Percentiles rank a stretch among this genome's conserved stretches.
Conservation (phyloP, 2,888 invertebrate species). For the Bellardia pandia region DNA sequence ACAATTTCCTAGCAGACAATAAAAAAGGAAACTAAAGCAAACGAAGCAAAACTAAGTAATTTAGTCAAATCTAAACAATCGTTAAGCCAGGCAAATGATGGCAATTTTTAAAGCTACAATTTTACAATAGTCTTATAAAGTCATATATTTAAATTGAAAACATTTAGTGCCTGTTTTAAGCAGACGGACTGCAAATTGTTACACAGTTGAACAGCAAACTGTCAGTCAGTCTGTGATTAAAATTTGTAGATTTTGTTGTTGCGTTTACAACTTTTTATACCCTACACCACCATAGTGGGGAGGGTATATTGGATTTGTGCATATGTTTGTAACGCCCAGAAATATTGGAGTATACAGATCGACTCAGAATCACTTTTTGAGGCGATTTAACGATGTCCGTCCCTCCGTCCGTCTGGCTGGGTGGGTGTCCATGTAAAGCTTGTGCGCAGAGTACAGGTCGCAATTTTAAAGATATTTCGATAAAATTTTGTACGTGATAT, state of each 20-base stretch:
- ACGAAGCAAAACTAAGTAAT: neutral
- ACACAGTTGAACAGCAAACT: neutral
- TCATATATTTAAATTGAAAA: constrained; percentile 17
- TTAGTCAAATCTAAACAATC: neutral
- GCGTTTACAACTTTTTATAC: neutral
- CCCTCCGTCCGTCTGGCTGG: too few relatives aligned
- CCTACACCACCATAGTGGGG: too few relatives aligned
- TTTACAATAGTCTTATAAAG: neutral
- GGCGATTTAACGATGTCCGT: too few relatives aligned
- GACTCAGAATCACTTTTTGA: too few relatives aligned
- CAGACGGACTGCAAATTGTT: neutral
- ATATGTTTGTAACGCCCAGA: too few relatives aligned
- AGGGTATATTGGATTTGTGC: too few relatives aligned
- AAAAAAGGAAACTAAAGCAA: neutral
- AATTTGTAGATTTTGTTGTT: neutral
- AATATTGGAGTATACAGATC: too few relatives aligned
- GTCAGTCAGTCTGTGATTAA: neutral
- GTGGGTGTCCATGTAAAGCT: too few relatives aligned
- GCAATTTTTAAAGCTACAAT: neutral
- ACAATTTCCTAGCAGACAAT: constrained; percentile 1
- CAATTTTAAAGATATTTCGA: too few relatives aligned
- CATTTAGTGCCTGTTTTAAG: neutral
- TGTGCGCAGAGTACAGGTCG: too few relatives aligned
- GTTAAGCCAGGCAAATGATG: neutral
- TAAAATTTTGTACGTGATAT: too few relatives aligned